phyloP scores from a whole-genome alignment of 1,140 invertebrate species.

The Drosophila chauvacae region DNA sequence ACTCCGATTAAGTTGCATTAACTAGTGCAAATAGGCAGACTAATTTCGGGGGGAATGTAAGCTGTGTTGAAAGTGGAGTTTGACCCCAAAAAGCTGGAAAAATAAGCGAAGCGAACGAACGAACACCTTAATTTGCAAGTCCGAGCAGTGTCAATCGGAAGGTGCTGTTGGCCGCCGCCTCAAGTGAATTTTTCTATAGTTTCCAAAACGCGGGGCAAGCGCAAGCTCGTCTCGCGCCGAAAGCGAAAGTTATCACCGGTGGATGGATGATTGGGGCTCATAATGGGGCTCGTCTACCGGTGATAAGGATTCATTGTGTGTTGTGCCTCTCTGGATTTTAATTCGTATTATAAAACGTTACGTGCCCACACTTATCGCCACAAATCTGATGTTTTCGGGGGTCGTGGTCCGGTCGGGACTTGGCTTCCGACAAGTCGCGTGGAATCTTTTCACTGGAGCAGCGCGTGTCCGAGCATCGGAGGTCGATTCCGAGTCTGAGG shows the following conservation, averaged over 20 bases:
- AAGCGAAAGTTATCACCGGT: constrained; percentile 67
- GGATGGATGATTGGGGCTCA: constrained; percentile 23
- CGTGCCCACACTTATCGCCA: constrained; percentile 53
- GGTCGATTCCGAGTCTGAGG: constrained; percentile 8
- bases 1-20: neutral
- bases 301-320: constrained; percentile 49
- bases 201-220: constrained; percentile 24
- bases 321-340: constrained; percentile 28
- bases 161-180: constrained; percentile 32
- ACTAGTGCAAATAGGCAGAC: neutral
- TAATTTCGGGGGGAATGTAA: constrained; percentile 8
- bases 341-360: constrained; percentile 27
- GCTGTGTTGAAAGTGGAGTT: constrained; percentile 70
- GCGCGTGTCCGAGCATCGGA: constrained; percentile 33
- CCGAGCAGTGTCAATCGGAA: constrained; percentile 51
- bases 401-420: constrained; percentile 42
- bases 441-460: constrained; percentile 51
- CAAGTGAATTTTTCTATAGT: constrained; percentile 16
- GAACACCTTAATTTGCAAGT: constrained; percentile 70
- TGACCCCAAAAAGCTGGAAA: constrained; percentile 42
- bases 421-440: constrained; percentile 28
- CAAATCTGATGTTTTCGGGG: constrained; percentile 48
- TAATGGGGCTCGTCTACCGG: constrained; percentile 50
- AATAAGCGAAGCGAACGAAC: neutral
- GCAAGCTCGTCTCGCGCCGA: constrained; percentile 22